Percentiles rank a stretch among this genome's conserved stretches.
Conservation (phyloP, 2,113 vertebrate genomes). For the Otocyon megalotis region DNA sequence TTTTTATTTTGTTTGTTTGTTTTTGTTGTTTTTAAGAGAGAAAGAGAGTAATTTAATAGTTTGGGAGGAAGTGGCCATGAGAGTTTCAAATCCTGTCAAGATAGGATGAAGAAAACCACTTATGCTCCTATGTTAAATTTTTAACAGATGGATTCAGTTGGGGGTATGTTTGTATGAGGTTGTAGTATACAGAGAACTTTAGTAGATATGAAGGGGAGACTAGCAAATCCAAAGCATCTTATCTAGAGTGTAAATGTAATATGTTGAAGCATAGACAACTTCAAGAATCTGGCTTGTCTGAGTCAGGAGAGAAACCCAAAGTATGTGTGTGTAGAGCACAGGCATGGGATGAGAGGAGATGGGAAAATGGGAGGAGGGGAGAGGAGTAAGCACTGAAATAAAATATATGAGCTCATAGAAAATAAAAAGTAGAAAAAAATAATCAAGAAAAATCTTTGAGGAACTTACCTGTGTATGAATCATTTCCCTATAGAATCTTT, state of each 20-base stretch:
- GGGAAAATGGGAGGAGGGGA: rapidly evolving
- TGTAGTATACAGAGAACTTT: background rate
- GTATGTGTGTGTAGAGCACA: no score
- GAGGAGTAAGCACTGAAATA: background rate
- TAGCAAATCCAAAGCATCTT: background rate
- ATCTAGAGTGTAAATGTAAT: background rate
- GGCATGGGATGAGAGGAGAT: rapidly evolving
- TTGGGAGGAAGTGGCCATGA: background rate
- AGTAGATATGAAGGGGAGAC: background rate
- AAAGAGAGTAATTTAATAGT: background rate
- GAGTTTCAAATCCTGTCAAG: background rate
- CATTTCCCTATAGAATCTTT: background rate
- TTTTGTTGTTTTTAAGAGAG: background rate
- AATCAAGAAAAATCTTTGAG: background rate
- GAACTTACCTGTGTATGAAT: background rate
- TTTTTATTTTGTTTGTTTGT: background rate
- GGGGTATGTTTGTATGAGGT: background rate
- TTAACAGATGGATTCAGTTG: background rate
- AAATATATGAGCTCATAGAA: background rate
- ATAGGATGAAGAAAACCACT: background rate
- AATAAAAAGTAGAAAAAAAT: background rate
- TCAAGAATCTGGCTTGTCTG: background rate
- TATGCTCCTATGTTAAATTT: background rate
- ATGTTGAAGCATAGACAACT: background rate
- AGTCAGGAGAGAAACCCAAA: background rate